Evolutionary conservation across 2,113 vertebrate species (phyloP).

Genomic region (Eulacestoma nigropectus): DNA sequence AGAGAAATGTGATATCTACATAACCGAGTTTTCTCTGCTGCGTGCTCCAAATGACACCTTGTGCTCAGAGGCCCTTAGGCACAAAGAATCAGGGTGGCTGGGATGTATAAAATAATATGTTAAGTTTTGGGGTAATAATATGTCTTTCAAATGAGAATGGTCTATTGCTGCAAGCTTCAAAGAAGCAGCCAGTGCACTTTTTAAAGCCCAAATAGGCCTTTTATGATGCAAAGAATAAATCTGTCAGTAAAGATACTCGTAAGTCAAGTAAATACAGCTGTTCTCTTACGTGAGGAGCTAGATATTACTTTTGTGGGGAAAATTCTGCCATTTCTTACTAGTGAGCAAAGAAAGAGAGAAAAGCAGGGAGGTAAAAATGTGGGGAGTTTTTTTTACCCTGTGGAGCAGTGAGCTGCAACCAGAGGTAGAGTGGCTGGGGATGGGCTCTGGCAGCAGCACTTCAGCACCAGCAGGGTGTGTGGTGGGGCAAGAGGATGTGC

Average conservation of each 20-base stretch:
- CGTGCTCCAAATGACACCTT: slow-evolving; percentile 29
- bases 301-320: not conserved
- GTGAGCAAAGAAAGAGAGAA: not conserved
- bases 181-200: slow-evolving; percentile 5
- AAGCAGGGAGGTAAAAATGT: not conserved
- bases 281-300: not conserved
- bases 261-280: slow-evolving; percentile 43
- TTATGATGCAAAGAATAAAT: slow-evolving; percentile 48
- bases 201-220: slow-evolving; percentile 46
- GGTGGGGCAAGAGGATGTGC: not conserved
- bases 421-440: not conserved
- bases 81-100: not conserved
- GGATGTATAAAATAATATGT: slow-evolving; percentile 11
- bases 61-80: slow-evolving; percentile 4
- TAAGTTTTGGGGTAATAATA: slow-evolving; percentile 37
- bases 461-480: not conserved
- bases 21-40: slow-evolving; percentile 25
- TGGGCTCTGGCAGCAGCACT: not conserved
- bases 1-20: not conserved
- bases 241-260: slow-evolving; percentile 26
- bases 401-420: not conserved
- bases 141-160: slow-evolving; percentile 20
- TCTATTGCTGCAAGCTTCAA: slow-evolving; percentile 20
- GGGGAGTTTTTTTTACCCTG: not conserved
- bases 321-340: not conserved